phyloP scores from a whole-genome alignment of 2,113 vertebrate species.

The Uropsilus gracilis region DNA sequence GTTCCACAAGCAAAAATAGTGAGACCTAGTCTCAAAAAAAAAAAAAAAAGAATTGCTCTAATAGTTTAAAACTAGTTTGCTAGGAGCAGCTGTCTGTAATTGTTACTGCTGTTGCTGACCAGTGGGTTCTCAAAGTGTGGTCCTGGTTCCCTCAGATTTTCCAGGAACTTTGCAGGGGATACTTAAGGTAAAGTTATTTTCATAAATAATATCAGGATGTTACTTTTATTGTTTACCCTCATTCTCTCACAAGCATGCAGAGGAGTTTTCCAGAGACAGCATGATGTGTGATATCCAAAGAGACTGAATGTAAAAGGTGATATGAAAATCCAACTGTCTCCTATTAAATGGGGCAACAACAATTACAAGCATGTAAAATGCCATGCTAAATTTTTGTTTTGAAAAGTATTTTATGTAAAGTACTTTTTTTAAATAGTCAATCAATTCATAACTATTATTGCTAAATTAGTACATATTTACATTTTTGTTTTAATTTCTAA shows the following conservation, averaged over 20 bases:
- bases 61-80: slow-evolving; percentile 22
- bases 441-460: slow-evolving; percentile 1
- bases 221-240: slow-evolving; percentile 36
- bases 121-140: slow-evolving; percentile 24
- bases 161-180: background rate
- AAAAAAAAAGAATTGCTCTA: too few relatives aligned
- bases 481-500: slow-evolving; percentile 18
- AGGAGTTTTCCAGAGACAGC: slow-evolving; percentile 36
- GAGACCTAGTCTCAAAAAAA: too few relatives aligned
- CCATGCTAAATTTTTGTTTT: slow-evolving; percentile 20
- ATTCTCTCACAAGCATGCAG: slow-evolving; percentile 7
- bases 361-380: slow-evolving; percentile 21
- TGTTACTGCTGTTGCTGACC: background rate
- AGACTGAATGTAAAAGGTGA: slow-evolving; percentile 21
- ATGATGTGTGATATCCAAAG: background rate
- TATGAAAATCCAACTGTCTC: slow-evolving; percentile 2
- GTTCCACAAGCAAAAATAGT: too few relatives aligned
- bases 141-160: background rate
- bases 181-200: slow-evolving; percentile 48
- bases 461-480: background rate
- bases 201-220: slow-evolving; percentile 17
- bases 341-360: slow-evolving; percentile 27
- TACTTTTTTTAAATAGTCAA: slow-evolving; percentile 3
- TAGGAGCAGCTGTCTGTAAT: slow-evolving; percentile 25
- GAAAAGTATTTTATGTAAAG: slow-evolving; percentile 47